Percentiles rank a stretch among this genome's conserved stretches.
Conservation (phyloP, 2,888 invertebrate species). For the Sinohyriopsis cumingii region DNA sequence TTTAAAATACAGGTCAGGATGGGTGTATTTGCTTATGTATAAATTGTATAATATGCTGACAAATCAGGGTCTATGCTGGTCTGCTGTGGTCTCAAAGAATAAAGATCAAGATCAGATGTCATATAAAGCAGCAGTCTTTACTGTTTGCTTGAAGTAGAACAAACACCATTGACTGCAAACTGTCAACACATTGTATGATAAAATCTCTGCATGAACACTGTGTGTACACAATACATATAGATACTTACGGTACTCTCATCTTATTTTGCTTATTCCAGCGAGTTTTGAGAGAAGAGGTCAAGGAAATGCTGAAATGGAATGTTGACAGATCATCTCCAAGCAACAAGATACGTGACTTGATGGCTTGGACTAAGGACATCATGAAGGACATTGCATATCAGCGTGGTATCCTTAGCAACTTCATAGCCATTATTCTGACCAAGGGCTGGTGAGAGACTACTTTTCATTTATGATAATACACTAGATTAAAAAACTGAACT, state of each 20-base stretch:
- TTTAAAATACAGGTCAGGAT: too few species aligned
- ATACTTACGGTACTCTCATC: background rate
- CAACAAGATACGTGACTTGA: slow-evolving; percentile 71
- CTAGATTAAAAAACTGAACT: background rate
- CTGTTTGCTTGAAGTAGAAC: too few species aligned
- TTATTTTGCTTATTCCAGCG: slow-evolving; percentile 45
- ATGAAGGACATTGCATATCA: slow-evolving; percentile 72
- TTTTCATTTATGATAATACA: background rate
- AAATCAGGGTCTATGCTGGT: too few species aligned
- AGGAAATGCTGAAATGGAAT: slow-evolving; percentile 71
- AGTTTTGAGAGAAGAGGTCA: slow-evolving; percentile 70
- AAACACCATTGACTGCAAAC: too few species aligned
- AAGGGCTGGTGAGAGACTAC: slow-evolving; percentile 64
- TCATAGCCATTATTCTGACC: slow-evolving; percentile 66
- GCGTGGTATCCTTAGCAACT: slow-evolving; percentile 66
- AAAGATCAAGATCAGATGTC: too few species aligned
- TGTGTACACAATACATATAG: too few species aligned
- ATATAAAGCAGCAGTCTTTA: too few species aligned
- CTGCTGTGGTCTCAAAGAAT: too few species aligned
- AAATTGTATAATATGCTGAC: too few species aligned
- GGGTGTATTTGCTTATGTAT: too few species aligned
- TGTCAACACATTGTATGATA: too few species aligned
- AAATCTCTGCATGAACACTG: too few species aligned
- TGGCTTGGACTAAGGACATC: slow-evolving; percentile 72
- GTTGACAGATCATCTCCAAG: slow-evolving; percentile 71